Base-by-base conservation (phyloP, 2,797 vertebrate species). In the Loris lydekkerianus region DNA sequence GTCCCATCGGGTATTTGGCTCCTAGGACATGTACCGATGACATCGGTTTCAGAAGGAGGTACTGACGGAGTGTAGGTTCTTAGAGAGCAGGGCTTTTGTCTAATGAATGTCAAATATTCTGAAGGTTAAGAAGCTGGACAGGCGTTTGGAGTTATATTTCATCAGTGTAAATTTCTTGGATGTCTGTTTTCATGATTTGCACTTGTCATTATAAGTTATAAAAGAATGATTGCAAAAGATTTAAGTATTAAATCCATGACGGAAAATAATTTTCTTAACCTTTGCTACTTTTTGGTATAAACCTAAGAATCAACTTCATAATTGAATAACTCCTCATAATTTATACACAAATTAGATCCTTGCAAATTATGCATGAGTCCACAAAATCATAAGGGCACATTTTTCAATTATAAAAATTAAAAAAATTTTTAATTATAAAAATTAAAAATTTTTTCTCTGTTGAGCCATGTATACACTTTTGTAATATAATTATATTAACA, bases 1-100 rank as follows among this genome's bases (percentile, higher is more conserved):
- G 40, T 40, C 40, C 18, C 5, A 15, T 13, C 6, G 5, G 7
- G 27, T 15, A 3, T 18, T 4, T 75, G 37, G 86, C 31, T 46
- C 29, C 72, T 49, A 34, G 25, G 34, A 46, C 18, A 73, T 27
- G 14, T 53, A 31, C 0, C 0, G 4, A n/a, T 1, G 0, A 13
- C 4, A 23, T 31, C 53, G 5, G 5, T 7, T 34, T 25, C 8
- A 10, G 2, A 14, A 25, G 65, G 14, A 34, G 1, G 2, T 29
- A 49, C 34, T 34, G 4, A 15, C 20, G 70, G n/a, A 87, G 0
- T 11, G 10, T 29, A 49, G 3, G 8, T 37, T 53, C 1, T 85
- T 34, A 5, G 49, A 69, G 60, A 70, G 69, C 2, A 77, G 31
- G 23, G 13, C 0, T 31, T 82, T 65, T 84, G 10, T 11, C 58